Conservation (phyloP, 2,113 vertebrate genomes). For the Xiphorhynchus elegans region DNA sequence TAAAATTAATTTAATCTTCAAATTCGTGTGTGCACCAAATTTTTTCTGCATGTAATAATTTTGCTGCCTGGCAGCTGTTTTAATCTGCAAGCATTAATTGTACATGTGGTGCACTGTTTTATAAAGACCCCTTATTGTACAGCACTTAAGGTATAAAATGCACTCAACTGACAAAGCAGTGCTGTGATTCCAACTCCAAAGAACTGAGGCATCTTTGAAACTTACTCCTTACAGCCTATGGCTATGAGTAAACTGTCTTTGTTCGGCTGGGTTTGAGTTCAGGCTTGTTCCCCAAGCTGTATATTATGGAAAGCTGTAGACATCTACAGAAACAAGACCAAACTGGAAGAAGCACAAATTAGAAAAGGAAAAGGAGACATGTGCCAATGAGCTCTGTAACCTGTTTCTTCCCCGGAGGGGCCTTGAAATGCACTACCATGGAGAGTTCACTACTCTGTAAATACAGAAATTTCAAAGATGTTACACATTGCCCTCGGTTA, state of each 20-base stretch:
- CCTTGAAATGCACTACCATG: background rate
- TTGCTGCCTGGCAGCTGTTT: background rate
- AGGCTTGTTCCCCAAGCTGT: background rate
- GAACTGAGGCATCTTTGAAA: background rate
- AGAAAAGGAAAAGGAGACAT: background rate
- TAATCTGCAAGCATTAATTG: background rate
- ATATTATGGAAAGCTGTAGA: background rate
- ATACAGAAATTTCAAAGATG: background rate
- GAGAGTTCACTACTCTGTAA: constrained; percentile 1
- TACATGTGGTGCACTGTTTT: background rate
- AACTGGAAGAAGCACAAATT: constrained; percentile 11
- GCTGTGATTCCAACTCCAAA: background rate
- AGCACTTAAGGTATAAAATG: background rate
- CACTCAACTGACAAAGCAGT: background rate
- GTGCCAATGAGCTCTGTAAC: background rate
- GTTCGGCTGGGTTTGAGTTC: background rate
- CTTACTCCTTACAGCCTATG: background rate
- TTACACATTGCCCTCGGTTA: background rate
- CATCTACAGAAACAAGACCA: constrained; percentile 21
- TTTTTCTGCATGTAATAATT: background rate
- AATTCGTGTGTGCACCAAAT: background rate
- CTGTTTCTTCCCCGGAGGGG: background rate
- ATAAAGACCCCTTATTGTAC: background rate
- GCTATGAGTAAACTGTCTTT: background rate
- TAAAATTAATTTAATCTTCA: background rate